A percentile compares a stretch with the other conserved stretches of the same genome.
Evolutionary conservation across 2,797 vertebrate species (phyloP).

Genomic region (Thalassophryne amazonica): DNA sequence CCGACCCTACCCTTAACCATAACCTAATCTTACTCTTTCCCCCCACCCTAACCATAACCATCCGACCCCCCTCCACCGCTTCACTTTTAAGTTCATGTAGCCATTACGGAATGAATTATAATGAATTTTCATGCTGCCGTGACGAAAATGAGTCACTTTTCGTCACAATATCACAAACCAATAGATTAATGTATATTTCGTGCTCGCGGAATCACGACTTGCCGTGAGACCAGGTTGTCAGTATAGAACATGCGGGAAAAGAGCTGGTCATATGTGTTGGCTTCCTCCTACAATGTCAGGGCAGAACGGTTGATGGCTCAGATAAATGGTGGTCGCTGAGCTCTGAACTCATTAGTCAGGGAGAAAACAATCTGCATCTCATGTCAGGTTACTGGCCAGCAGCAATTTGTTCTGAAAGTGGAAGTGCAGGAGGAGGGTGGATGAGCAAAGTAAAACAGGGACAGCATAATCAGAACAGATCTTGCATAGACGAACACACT

Average conservation of each 20-base stretch:
- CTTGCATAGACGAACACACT: background rate
- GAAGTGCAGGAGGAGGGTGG: background rate
- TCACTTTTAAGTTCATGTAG: no score
- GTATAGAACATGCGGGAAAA: conserved; percentile 5
- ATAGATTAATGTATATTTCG: no score
- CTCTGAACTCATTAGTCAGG: conserved; percentile 60
- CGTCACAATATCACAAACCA: no score
- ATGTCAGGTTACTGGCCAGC: conserved; percentile 46
- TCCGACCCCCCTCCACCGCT: no score
- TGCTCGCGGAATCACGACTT: no score
- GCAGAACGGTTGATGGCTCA: conserved; percentile 40
- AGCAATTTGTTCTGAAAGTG: conserved; percentile 28
- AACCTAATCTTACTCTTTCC: no score
- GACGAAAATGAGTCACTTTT: no score
- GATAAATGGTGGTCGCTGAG: conserved; percentile 48
- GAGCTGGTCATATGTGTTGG: conserved; percentile 8
- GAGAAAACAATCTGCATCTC: conserved; percentile 63
- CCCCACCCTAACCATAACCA: no score
- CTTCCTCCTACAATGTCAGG: conserved; percentile 16
- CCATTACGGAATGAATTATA: no score
- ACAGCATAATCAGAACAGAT: conserved; percentile 4
- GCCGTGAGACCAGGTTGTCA: no score
- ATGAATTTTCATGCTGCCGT: no score
- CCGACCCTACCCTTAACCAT: no score
- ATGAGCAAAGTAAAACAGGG: conserved; percentile 28